Base-by-base conservation (phyloP, 2,797 vertebrate species). In the Etheostoma perlongum region DNA sequence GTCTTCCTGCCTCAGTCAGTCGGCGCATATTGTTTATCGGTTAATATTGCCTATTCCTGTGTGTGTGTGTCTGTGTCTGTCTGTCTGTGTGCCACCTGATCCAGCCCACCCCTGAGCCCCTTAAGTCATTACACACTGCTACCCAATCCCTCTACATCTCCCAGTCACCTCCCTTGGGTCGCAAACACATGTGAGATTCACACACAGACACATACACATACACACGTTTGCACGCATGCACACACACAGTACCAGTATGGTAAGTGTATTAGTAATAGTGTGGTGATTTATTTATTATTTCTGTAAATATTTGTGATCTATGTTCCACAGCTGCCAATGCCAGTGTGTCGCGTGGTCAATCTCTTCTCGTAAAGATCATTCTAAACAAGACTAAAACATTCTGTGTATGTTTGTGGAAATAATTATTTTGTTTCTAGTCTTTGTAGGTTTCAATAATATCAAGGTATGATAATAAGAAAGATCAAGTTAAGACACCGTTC, bases 41-140 rank as follows among this genome's bases (percentile, higher is more conserved):
- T 55, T 47, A 67, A 59, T 49, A 70, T 58, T 78, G 51, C 27
- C 6, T 67, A 59, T 61, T 67, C 51, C 51, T 79, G 33, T 78
- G 75, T 51, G 25, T 63, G 47, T 49, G 63, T 68, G 52, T 57
- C 58, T 76, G 36, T 49, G 51, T 49, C 23, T 63, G 40, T 57
- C 16, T 44, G 13, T 44, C 9, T 15, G 83, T 83, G 62, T 68
- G 74, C 78, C 89, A 93, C 92, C 81, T 88, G 89, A 91, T 92
- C 91, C 89, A 82, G 62, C 63, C 72, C 81, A 76, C 74, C 74
- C 76, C 74, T 72, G 13, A 6, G 61, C 69, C 85, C 84, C 82
- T 74, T 44, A 84, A 92, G 84, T 85, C 85, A 91, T 91, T 90
- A 91, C 90, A 88, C 11, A 16, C 79, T 80, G 85, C 84, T 83